Evolutionary conservation across 1,140 invertebrate genomes (phyloP).

Genomic region (Bombyx mandarina): DNA sequence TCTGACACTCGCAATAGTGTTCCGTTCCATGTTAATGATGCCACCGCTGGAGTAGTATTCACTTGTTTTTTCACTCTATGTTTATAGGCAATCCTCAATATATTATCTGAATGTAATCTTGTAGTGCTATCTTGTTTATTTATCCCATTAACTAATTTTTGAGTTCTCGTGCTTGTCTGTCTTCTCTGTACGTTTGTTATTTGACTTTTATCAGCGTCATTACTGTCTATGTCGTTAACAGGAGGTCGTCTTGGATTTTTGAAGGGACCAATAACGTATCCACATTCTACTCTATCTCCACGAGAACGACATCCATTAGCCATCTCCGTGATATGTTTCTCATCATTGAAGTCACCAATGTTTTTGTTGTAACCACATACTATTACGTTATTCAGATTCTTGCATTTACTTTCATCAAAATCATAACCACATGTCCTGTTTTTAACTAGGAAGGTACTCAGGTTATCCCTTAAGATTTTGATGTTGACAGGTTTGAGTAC

Average conservation of each 20-base stretch:
- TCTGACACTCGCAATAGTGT: too few relatives aligned
- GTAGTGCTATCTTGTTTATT: neutral
- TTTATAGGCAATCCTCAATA: neutral
- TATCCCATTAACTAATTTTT: slow-evolving; percentile 1
- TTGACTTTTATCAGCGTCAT: neutral
- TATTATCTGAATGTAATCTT: too few relatives aligned
- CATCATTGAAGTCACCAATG: slow-evolving; percentile 19
- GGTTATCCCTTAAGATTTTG: too few relatives aligned
- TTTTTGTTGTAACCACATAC: slow-evolving; percentile 54
- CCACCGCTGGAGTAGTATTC: neutral
- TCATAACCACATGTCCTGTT: slow-evolving; percentile 24
- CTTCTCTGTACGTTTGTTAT: too few relatives aligned
- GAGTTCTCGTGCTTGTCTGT: neutral
- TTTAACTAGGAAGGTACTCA: neutral
- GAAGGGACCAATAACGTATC: slow-evolving; percentile 31
- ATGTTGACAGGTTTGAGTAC: too few relatives aligned
- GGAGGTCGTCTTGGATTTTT: slow-evolving; percentile 20
- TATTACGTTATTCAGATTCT: slow-evolving; percentile 29
- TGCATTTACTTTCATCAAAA: slow-evolving; percentile 35
- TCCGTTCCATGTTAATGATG: neutral
- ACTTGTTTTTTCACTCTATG: neutral
- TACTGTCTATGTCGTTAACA: slow-evolving; percentile 6
- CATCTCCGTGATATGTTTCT: slow-evolving; percentile 14
- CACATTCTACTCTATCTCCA: slow-evolving; percentile 48
- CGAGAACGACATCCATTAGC: slow-evolving; percentile 36